These are phyloP conservation scores for Nylanderia fulva DNA, from an alignment of 1,140 invertebrate species.

Conservation along the genomic window DNA sequence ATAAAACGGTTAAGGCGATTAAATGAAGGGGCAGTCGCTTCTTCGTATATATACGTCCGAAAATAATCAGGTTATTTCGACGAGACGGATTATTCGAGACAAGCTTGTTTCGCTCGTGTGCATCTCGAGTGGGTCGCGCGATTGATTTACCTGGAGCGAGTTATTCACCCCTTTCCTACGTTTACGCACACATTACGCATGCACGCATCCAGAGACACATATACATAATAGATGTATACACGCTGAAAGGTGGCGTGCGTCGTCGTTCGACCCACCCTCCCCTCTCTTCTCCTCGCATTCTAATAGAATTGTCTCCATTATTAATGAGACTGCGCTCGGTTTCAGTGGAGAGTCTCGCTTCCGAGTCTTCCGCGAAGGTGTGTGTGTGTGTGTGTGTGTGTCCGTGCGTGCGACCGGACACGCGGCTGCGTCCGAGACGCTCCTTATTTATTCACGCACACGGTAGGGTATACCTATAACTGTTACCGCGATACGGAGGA, in stretches of 20 bases:
- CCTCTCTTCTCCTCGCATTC: slow-evolving; percentile 63
- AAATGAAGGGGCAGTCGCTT: neutral
- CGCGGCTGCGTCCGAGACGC: slow-evolving; percentile 59
- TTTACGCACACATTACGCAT: slow-evolving; percentile 46
- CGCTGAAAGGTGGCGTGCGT: slow-evolving; percentile 44
- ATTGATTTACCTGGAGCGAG: slow-evolving; percentile 51
- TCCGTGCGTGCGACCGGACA: slow-evolving; percentile 62
- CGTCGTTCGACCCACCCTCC: slow-evolving; percentile 17
- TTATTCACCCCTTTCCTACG: slow-evolving; percentile 49
- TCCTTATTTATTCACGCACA: slow-evolving; percentile 71
- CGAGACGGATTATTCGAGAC: neutral
- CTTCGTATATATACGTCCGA: neutral
- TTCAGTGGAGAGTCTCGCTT: slow-evolving; percentile 15
- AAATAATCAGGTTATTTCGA: neutral
- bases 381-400: neutral
- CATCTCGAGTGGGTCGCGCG: slow-evolving; percentile 15
- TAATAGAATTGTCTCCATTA: slow-evolving; percentile 78
- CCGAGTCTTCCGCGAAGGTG: slow-evolving; percentile 39
- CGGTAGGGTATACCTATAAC: slow-evolving; percentile 66
- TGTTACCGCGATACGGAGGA: slow-evolving; percentile 57
- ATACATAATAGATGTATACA: no score
- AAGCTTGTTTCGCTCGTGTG: neutral
- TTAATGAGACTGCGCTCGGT: slow-evolving; percentile 72
- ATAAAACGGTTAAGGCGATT: neutral
- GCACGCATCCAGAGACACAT: neutral